phyloP scores from a whole-genome alignment of 2,797 vertebrate species.

The Mus minutoides region DNA sequence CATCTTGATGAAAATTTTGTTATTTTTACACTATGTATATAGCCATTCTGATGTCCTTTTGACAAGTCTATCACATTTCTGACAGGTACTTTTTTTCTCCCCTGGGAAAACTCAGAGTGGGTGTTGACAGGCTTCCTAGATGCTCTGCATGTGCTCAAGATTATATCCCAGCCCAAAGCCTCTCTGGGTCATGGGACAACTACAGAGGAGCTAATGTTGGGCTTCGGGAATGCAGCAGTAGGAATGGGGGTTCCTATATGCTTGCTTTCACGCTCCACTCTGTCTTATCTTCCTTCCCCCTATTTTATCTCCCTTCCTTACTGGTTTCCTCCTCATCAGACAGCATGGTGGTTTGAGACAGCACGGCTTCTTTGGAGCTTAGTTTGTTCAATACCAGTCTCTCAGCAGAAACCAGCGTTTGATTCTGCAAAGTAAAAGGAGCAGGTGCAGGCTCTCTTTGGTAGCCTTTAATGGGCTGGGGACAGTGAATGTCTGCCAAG shows the following conservation, averaged over 20 bases:
- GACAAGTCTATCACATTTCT: constrained; percentile 74
- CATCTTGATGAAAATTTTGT: constrained; percentile 71
- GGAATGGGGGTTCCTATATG: neutral
- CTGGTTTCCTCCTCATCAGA: neutral
- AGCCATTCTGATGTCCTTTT: constrained; percentile 67
- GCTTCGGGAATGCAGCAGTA: neutral
- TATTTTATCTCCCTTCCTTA: neutral
- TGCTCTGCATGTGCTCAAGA: neutral
- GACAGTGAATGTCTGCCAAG: neutral
- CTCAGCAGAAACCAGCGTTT: neutral
- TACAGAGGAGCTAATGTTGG: neutral
- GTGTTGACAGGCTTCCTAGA: neutral
- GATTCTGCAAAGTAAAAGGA: neutral
- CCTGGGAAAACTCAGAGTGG: neutral
- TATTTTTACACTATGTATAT: constrained; percentile 73
- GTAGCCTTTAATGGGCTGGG: neutral
- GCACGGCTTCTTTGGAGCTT: neutral
- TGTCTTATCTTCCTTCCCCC: no score
- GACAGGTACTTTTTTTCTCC: constrained; percentile 61
- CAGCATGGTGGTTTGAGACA: neutral
- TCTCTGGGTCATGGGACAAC: neutral
- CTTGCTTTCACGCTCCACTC: no score
- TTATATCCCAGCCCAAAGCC: neutral
- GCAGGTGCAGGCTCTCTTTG: neutral
- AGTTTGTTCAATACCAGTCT: neutral